These are phyloP conservation scores for Neocloeon triangulifer DNA, from an alignment of 1,140 invertebrate genomes.

Conservation along the genomic window DNA sequence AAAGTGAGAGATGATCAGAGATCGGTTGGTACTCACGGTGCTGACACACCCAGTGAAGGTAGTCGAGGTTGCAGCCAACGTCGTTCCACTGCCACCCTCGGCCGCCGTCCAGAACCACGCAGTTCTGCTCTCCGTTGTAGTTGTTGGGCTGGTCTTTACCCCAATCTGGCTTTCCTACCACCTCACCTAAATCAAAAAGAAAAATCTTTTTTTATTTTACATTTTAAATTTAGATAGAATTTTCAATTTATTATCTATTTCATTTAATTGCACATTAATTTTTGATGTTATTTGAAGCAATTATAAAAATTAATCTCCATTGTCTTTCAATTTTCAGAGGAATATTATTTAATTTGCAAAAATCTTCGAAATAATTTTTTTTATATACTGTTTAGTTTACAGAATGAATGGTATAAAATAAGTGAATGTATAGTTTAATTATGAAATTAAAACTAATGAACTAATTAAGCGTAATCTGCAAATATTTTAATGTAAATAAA, in stretches of 20 bases:
- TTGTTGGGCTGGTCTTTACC: constrained; percentile 87
- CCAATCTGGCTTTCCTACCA: constrained; percentile 60
- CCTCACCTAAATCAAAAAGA: constrained; percentile 33
- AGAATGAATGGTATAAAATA: too few species aligned
- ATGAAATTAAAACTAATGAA: too few species aligned
- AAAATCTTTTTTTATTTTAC: constrained; percentile 9
- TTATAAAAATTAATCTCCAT: too few species aligned
- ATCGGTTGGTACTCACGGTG: constrained; percentile 63
- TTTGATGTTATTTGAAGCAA: too few species aligned
- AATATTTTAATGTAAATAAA: too few species aligned
- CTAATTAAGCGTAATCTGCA: too few species aligned
- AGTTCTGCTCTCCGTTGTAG: constrained; percentile 87
- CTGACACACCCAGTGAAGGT: constrained; percentile 81
- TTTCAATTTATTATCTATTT: constrained; percentile 16
- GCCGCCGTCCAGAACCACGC: constrained; percentile 72
- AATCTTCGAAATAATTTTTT: too few species aligned
- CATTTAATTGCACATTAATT: constrained; percentile 19
- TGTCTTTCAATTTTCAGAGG: too few species aligned
- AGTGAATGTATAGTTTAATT: too few species aligned
- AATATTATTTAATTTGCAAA: too few species aligned
- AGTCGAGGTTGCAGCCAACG: constrained; percentile 79
- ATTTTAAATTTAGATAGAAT: constrained; percentile 4
- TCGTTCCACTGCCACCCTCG: constrained; percentile 84
- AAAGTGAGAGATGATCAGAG: too few species aligned
- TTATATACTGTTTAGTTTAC: too few species aligned